Evolutionary conservation across 2,888 invertebrate genomes (phyloP), one percentile per base, ranked within the genome.

Genomic region (Bombylius discolor): DNA sequence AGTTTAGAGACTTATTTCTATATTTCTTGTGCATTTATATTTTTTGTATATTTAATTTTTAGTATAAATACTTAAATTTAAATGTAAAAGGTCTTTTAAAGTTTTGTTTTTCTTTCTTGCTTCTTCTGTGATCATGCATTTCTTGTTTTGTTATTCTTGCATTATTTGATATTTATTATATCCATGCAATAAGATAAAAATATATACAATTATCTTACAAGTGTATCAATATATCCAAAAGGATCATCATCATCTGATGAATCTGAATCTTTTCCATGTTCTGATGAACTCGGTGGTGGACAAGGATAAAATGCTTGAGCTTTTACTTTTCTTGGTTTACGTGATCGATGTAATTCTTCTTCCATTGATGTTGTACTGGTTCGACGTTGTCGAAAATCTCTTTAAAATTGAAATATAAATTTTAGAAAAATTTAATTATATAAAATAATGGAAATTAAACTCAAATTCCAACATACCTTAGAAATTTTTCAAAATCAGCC

Each of bases 281-380:
- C 73, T 1, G 63, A 60, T 47, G 69, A 63, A 13, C 56, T 61
- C 36, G 72, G 69, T 45, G 73, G 73, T 55, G 72, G 72, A 55
- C 73, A 73, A 23, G 73, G 73, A 66, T 73, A 73, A 61, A 73
- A 73, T 9, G 72, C 69, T 61, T 73, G 73, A 13, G 71, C 68
- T 57, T 69, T 68, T 47, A 71, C 62, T 59, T 71, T 71, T 31
- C 68, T 64, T 54, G 67, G 64, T 13, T 68, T 67, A 56, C 65
- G 67, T 4, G 62, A 64, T 51, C 70, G 70, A 14, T 70, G 67
- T 57, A 70, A 60, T 56, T 70, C 68, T 58, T 67, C 69, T 60
- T 70, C 72, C 67, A 72, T 72, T 8, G 72, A 72, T 48, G 65
- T 70, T 51, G 66, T 65, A 55, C 71, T 70, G 52, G 51, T 63